Evolutionary conservation across 2,797 vertebrate genomes (phyloP).

Genomic region (Acanthornis magna): DNA sequence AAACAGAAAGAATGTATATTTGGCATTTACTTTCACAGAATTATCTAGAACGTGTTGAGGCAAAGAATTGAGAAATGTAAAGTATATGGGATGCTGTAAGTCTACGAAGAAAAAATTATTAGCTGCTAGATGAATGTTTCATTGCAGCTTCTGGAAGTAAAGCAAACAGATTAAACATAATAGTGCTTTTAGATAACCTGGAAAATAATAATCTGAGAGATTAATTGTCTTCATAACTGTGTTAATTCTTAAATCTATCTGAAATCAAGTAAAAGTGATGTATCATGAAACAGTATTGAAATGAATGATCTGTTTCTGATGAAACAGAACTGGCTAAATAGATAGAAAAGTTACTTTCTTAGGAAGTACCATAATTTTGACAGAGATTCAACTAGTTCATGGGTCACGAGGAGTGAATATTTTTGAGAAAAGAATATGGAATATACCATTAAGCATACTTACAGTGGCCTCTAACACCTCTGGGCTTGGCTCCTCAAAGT

Average conservation of each 20-base stretch:
- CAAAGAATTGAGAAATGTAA: not conserved
- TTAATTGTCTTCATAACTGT: not conserved
- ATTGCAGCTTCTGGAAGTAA: not conserved
- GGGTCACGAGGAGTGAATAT: fast-evolving
- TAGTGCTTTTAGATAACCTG: not conserved
- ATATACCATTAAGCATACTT: not conserved
- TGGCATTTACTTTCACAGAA: not conserved
- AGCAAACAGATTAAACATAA: not conserved
- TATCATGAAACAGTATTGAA: not conserved
- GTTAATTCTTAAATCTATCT: not conserved
- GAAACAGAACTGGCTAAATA: not conserved
- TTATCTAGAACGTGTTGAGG: not conserved
- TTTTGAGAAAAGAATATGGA: not conserved
- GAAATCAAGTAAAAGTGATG: not conserved
- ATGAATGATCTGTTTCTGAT: no score
- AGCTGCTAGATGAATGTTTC: not conserved
- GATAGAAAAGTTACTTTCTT: not conserved
- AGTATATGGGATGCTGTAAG: not conserved
- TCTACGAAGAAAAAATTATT: not conserved
- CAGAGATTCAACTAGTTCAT: not conserved
- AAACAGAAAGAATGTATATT: not conserved
- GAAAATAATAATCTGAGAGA: not conserved
- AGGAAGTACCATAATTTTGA: not conserved
- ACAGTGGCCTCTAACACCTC: not conserved
- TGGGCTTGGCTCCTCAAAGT: not conserved